These are phyloP conservation scores for Amphipyra tragopoginis DNA, from an alignment of 2,888 invertebrate species.

Conservation along the genomic window DNA sequence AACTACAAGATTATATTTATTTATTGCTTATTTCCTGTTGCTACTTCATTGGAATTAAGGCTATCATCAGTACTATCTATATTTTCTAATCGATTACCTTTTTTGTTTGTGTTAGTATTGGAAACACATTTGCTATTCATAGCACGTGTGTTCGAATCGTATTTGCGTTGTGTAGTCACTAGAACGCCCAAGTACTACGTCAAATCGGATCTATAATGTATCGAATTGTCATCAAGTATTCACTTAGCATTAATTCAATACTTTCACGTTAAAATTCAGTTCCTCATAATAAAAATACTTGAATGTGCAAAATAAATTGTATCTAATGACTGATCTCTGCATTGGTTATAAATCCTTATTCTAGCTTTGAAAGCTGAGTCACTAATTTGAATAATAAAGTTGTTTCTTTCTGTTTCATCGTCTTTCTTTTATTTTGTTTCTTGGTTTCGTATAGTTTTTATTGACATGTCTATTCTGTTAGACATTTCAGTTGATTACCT, in stretches of 20 bases:
- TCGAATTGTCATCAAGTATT: constrained; percentile 63
- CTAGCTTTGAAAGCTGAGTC: constrained; percentile 1
- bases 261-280: constrained; percentile 52
- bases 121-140: constrained; percentile 66
- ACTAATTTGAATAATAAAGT: background rate
- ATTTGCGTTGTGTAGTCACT: constrained; percentile 48
- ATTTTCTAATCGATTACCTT: constrained; percentile 65
- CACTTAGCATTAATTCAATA: constrained; percentile 38
- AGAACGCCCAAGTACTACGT: constrained; percentile 34
- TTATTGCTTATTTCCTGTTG: constrained; percentile 15
- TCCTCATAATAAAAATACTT: constrained; percentile 5
- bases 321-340: background rate
- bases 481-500: background rate
- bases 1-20: constrained; percentile 5
- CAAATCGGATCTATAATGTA: constrained; percentile 65
- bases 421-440: background rate
- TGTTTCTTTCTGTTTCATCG: background rate
- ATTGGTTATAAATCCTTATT: constrained; percentile 4
- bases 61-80: constrained; percentile 30
- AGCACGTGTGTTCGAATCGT: constrained; percentile 50
- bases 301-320: constrained; percentile 2
- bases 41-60: constrained; percentile 11
- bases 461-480: background rate
- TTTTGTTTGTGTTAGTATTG: constrained; percentile 42
- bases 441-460: background rate